Evolutionary conservation across 2,888 invertebrate genomes (phyloP).

Genomic region (Andrena marginata): DNA sequence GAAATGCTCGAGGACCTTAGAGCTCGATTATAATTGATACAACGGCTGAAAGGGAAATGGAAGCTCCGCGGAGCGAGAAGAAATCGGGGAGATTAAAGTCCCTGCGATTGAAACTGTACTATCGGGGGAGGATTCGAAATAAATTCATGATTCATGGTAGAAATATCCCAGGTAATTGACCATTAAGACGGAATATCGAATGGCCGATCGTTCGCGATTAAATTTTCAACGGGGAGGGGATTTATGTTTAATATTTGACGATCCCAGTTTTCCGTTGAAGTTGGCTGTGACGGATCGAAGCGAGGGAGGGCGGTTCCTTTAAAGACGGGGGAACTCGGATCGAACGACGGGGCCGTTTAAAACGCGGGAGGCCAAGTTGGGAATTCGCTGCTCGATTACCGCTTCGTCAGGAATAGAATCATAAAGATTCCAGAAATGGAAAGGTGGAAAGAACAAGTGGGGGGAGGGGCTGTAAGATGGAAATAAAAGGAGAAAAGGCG

Average conservation of each 20-base stretch:
- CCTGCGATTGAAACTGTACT: slow-evolving; percentile 16
- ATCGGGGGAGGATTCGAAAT: neutral
- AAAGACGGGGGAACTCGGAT: slow-evolving; percentile 15
- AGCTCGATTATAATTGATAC: slow-evolving; percentile 37
- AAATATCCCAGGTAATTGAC: slow-evolving; percentile 5
- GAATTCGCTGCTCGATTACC: slow-evolving; percentile 44
- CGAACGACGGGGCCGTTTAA: slow-evolving; percentile 12
- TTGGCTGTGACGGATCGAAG: neutral
- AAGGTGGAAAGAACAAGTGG: slow-evolving; percentile 38
- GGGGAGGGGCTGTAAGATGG: neutral
- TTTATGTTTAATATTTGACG: slow-evolving; percentile 8
- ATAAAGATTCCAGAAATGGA: slow-evolving; percentile 44
- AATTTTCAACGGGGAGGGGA: neutral
- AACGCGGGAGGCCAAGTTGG: slow-evolving; percentile 30
- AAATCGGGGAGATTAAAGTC: slow-evolving; percentile 8
- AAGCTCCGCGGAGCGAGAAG: neutral
- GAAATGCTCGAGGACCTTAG: slow-evolving; percentile 5
- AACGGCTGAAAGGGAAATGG: slow-evolving; percentile 22
- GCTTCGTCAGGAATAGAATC: slow-evolving; percentile 52
- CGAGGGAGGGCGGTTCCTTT: neutral
- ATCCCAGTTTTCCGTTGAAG: neutral
- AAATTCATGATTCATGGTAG: neutral
- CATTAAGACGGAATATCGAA: neutral
- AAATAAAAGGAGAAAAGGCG: slow-evolving; percentile 40
- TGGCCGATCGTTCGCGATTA: neutral